Base-by-base conservation (phyloP, 2,113 vertebrate genomes). In the Colistium nudipinnis region DNA sequence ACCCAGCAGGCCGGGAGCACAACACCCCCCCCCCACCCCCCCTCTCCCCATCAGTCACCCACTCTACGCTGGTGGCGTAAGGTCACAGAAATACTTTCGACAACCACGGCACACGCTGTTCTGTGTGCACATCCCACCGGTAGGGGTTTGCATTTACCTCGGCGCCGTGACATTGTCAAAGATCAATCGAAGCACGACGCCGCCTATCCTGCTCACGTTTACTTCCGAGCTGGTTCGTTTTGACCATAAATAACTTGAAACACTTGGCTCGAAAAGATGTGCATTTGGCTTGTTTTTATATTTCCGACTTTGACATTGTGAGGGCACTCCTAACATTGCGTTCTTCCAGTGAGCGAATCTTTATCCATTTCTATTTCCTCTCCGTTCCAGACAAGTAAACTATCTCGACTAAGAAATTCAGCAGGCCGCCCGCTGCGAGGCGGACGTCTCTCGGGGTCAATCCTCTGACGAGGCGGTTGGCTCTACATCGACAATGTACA, bases 191-290 rank as follows among this genome's bases (percentile, higher is more conserved):
- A 62, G 69, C 59, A 71, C 73, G 10, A 44, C 30, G 75, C 75
- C 63, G 73, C 39, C 45, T 39, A 44, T 65, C 73, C 59, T 61
- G 71, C 54, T 53, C 39, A 48, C 14, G 56, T 69, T n/a, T n/a
- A n/a, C 62, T 30, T 57, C 49, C 43, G 9, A 57, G 72, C 62
- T 79, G 68, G 51, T 78, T 71, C 44, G 62, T 59, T 60, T 48
- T 69, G 6, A 62, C 60, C 65, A 85, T 87, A 81, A 85, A 88
- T 83, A 90, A 41, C 81, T 61, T 70, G 60, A 60, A 87, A 76
- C 63, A 65, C 91, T 93, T 93, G 92, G 92, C 89, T 91, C 88
- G 76, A 92, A 87, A 83, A 76, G 59, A 86, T 85, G 71, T 87
- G 82, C 82, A 92, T 92, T 92, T 93, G 91, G 90, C 88, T 90